Base-by-base conservation (phyloP, 2,113 vertebrate genomes). In the Neopipo cinnamomea region DNA sequence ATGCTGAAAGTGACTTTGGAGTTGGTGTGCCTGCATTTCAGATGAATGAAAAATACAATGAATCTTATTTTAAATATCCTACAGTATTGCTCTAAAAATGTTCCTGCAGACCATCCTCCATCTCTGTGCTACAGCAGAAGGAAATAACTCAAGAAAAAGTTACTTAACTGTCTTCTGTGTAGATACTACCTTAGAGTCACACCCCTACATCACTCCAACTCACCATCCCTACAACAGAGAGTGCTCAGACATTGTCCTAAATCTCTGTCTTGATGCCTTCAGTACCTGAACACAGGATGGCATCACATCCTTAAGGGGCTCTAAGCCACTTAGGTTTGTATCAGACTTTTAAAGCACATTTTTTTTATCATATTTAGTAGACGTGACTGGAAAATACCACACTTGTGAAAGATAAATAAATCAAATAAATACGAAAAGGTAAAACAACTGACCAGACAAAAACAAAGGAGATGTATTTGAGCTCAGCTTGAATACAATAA, bases 1-100 rank as follows among this genome's bases (percentile, higher is more conserved):
- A 88, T 88, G 82, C 59, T 55, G 67, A 95, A 96, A 95, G 91
- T 88, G 88, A 91, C 82, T 96, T 93, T 89, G 82, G 39, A 21
- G 88, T 39, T 42, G 33, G 39, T 58, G 42, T 52, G 66, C 23
- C 30, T 55, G 27, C 65, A 83, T 46, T 85, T 62, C 78, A 73
- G 62, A 77, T 9, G 55, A 85, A 56, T 8, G 75, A 63, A 93
- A 85, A 85, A 76, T 8, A 56, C 62, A 82, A 82, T 50, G 21
- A 73, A 67, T 53, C 63, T 71, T 66, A 7, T 28, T 58, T 93
- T 49, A 88, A 83, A 79, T 87, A 84, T 25, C 68, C 62, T 46
- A 44, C 49, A 46, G 5, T 46, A 24, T 56, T 46, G 59, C 46
- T 50, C 42, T 50, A 20, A 62, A 79, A 62, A 46, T 31, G 42